phyloP scores from a whole-genome alignment of 2,113 vertebrate genomes.

The cattle (Bos taurus) region ARS-UCD2.0 NC_037352.1:39110501-39111000 shows the following conservation, averaged over 20 bases:
- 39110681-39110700: not conserved
- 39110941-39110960: not conserved
- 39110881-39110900: not conserved
- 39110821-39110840: not conserved
- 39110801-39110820: not conserved
- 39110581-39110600: accelerated
- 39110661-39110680: not conserved
- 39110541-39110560: not conserved
- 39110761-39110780: accelerated
- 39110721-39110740: not conserved
- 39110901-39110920: accelerated
- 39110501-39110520: not conserved
- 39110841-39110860: accelerated
- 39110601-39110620: not conserved
- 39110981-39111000: accelerated
- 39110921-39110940: accelerated
- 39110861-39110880: not conserved
- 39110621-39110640: not conserved
- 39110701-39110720: not conserved
- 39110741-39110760: accelerated
- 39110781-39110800: not conserved
- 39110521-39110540: not conserved
- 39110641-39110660: accelerated
- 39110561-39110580: not conserved
- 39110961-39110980: accelerated